Conservation (phyloP, 2,797 vertebrate genomes). For the Poecilia gillii region DNA sequence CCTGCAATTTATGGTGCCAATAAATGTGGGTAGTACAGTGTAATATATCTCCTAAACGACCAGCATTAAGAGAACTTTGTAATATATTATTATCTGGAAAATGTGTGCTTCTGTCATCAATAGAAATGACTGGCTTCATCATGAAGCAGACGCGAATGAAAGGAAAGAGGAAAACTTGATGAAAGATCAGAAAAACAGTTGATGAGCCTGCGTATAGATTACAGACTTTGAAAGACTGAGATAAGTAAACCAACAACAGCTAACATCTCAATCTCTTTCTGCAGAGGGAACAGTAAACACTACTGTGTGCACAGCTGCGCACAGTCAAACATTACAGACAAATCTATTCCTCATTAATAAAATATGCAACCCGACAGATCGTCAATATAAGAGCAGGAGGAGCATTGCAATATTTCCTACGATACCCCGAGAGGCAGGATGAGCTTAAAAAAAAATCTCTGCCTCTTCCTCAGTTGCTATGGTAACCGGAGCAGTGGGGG, state of each 20-base stretch:
- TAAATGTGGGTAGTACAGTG: neutral
- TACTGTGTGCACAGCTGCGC: constrained; percentile 6
- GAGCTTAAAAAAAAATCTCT: constrained; percentile 55
- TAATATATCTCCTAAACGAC: constrained; percentile 3
- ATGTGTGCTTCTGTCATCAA: neutral
- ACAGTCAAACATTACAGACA: constrained; percentile 11
- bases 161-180: neutral
- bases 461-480: constrained; percentile 77
- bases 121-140: neutral
- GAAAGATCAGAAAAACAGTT: constrained; percentile 3
- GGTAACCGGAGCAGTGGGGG: constrained; percentile 68
- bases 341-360: constrained; percentile 23
- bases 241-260: constrained; percentile 12
- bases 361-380: constrained; percentile 18
- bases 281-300: constrained; percentile 20
- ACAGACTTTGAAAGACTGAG: constrained; percentile 14
- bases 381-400: constrained; percentile 46
- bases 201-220: neutral
- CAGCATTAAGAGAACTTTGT: neutral
- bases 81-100: neutral
- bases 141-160: constrained; percentile 6
- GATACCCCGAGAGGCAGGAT: constrained; percentile 46
- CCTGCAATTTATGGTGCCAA: neutral
- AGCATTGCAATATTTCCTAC: constrained; percentile 39
- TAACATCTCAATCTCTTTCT: constrained; percentile 3